Percentiles rank a stretch among this genome's conserved stretches.
These are phyloP conservation scores for Zeus faber DNA, from an alignment of 2,113 vertebrate species.

Conservation along the genomic window DNA sequence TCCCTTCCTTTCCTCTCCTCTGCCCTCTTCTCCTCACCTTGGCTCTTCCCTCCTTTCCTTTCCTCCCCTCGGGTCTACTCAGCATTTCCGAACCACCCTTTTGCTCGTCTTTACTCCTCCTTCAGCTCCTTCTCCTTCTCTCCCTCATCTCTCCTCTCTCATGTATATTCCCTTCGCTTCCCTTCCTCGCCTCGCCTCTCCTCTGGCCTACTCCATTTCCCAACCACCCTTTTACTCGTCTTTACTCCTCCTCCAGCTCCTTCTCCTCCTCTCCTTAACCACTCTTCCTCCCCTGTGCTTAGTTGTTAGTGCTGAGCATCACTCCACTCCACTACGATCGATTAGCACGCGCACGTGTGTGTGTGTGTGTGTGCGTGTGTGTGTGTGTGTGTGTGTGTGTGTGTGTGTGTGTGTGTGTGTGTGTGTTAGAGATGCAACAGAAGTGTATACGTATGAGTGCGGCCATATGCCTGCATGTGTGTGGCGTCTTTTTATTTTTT, in stretches of 20 bases:
- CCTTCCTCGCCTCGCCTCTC: too few species aligned
- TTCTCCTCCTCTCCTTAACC: constrained; percentile 22
- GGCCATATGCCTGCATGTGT: too few species aligned
- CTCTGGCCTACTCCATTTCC: not conserved
- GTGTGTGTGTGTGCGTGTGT: constrained; percentile 3
- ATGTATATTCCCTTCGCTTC: not conserved
- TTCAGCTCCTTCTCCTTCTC: not conserved
- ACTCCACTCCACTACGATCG: constrained; percentile 39
- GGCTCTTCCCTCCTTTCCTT: constrained; percentile 39
- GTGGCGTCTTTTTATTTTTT: too few species aligned
- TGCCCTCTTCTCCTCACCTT: not conserved
- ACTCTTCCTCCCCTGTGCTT: constrained; percentile 40
- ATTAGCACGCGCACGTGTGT: constrained; percentile 32
- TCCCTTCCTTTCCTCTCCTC: not conserved
- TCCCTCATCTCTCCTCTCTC: not conserved
- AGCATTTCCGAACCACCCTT: too few species aligned
- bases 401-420: constrained; percentile 5
- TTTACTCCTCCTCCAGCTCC: not conserved
- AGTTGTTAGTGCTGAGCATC: constrained; percentile 41
- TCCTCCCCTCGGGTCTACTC: too few species aligned
- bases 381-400: constrained; percentile 13
- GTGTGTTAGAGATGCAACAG: not conserved
- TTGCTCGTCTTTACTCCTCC: too few species aligned
- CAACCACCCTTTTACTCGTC: not conserved
- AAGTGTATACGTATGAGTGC: too few species aligned